Conservation (phyloP, 2,888 invertebrate species). For the Molorchus minor region DNA sequence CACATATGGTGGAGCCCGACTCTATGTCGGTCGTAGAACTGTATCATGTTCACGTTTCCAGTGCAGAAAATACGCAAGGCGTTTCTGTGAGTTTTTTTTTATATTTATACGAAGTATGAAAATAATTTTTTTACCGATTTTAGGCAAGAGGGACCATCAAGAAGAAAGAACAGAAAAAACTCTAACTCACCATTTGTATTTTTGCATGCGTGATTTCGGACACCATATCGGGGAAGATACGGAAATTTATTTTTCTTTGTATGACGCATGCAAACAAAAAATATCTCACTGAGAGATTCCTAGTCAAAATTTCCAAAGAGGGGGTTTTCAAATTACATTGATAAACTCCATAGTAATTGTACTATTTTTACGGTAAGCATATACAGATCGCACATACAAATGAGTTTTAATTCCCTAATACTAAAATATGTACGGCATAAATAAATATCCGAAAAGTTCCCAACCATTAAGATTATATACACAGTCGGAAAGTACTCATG, state of each 20-base stretch:
- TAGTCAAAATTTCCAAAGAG: constrained; percentile 88
- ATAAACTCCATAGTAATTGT: constrained; percentile 86
- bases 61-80: constrained; percentile 75
- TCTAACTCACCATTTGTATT: constrained; percentile 81
- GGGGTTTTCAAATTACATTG: constrained; percentile 90
- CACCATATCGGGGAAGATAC: constrained; percentile 90
- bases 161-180: constrained; percentile 68
- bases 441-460: no score
- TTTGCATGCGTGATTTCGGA: constrained; percentile 89
- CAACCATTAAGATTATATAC: no score
- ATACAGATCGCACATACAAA: no score
- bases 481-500: no score
- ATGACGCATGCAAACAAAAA: constrained; percentile 80
- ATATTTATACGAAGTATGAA: constrained; percentile 7
- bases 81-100: constrained; percentile 70
- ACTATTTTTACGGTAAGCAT: constrained; percentile 84
- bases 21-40: constrained; percentile 89
- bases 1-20: constrained; percentile 90
- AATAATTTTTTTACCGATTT: constrained; percentile 22
- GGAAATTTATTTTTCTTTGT: constrained; percentile 87
- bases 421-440: no score
- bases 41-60: constrained; percentile 81
- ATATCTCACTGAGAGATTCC: constrained; percentile 88
- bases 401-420: no score
- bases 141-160: constrained; percentile 68